phyloP scores from a whole-genome alignment of 2,888 invertebrate species.

The Drosophila maculinotata region DNA sequence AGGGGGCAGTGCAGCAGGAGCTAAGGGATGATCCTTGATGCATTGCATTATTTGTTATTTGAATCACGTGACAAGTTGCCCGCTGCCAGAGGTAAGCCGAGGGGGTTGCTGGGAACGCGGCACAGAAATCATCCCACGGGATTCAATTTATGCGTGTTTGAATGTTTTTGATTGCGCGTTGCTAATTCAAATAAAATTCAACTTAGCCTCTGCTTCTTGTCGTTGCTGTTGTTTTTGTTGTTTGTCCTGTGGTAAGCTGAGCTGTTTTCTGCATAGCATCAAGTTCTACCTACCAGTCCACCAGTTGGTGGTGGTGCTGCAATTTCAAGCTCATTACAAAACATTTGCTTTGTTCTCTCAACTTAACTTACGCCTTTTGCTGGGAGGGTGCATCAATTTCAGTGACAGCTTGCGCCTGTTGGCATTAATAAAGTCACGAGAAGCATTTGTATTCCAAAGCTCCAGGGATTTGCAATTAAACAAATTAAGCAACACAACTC shows the following conservation, averaged over 20 bases:
- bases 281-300: slow-evolving; percentile 20
- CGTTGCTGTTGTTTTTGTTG: slow-evolving; percentile 34
- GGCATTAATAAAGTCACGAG: slow-evolving; percentile 59
- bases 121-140: slow-evolving; percentile 81
- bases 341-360: slow-evolving; percentile 52
- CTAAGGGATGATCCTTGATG: slow-evolving; percentile 80
- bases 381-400: slow-evolving; percentile 56
- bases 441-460: slow-evolving; percentile 31
- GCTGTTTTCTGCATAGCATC: slow-evolving; percentile 27
- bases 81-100: not conserved
- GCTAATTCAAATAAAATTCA: slow-evolving; percentile 78
- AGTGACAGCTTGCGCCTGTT: slow-evolving; percentile 72
- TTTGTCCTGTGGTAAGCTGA: slow-evolving; percentile 54
- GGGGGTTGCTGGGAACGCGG: slow-evolving; percentile 65
- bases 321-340: slow-evolving; percentile 72
- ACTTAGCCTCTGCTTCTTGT: slow-evolving; percentile 37
- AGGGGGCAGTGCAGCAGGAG: slow-evolving; percentile 27
- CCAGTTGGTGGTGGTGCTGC: slow-evolving; percentile 52
- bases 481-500: slow-evolving; percentile 57
- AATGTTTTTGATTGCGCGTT: slow-evolving; percentile 82
- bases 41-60: slow-evolving; percentile 78
- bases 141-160: slow-evolving; percentile 83
- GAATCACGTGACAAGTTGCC: slow-evolving; percentile 83
- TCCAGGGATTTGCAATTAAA: slow-evolving; percentile 74
- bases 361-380: slow-evolving; percentile 47